Evolutionary conservation across 2,888 invertebrate species (phyloP).

Genomic region (Idaea straminata): DNA sequence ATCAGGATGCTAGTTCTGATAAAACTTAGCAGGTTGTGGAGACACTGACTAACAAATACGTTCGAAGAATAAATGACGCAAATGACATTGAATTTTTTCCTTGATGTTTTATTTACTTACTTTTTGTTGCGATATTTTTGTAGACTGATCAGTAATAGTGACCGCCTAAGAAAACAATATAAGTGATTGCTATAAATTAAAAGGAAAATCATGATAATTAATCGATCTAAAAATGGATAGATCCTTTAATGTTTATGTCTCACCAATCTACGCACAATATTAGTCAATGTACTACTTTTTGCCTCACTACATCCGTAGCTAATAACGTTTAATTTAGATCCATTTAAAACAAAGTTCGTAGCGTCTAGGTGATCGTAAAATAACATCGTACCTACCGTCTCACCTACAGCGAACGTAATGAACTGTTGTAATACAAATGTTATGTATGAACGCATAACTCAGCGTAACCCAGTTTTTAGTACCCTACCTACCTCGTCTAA

Average conservation of each 20-base stretch:
- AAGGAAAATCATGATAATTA: background rate
- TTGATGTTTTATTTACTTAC: background rate
- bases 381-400: slow-evolving; percentile 17
- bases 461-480: slow-evolving; percentile 38
- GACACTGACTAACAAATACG: background rate
- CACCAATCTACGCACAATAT: background rate
- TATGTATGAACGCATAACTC: slow-evolving; percentile 37
- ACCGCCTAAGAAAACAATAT: background rate
- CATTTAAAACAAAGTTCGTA: slow-evolving; percentile 13
- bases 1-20: background rate
- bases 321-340: background rate
- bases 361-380: slow-evolving; percentile 16
- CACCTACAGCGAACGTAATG: slow-evolving; percentile 18
- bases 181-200: background rate
- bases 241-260: background rate
- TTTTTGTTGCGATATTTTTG: background rate
- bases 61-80: background rate
- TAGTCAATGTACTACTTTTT: background rate
- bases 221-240: background rate
- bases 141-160: background rate
- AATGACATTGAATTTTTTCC: slow-evolving; percentile 6
- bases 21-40: background rate
- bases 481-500: slow-evolving; percentile 18
- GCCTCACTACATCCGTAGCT: background rate
- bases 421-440: slow-evolving; percentile 31